Base-by-base conservation (phyloP, 2,113 vertebrate species). In the Ophthalmolycus amberensis region DNA sequence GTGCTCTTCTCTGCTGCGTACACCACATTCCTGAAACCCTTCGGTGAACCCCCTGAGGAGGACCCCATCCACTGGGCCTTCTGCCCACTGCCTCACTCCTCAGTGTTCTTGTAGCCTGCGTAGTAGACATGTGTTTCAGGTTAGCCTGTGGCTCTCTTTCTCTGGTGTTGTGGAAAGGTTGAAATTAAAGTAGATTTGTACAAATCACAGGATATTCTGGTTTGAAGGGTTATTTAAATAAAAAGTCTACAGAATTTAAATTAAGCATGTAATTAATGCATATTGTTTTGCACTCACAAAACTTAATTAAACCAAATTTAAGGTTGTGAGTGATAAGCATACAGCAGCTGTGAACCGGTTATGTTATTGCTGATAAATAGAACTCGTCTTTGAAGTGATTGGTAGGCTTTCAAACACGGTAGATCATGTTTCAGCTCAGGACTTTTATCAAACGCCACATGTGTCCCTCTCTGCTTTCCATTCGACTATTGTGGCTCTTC, bases 1-100 rank as follows among this genome's bases (percentile, higher is more conserved):
- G 2, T 70, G 70, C 75, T 83, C 77, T 52, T 71, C 75, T 73
- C 75, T 1, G 59, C 79, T 71, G 80, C 70, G 77, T 77, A 44
- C 77, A 68, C 59, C 65, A 80, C 84, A 91, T 92, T 85, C 86
- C 70, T 79, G 42, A 66, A 27, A 92, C 88, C 82, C 82, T 75
- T 77, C 1, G 48, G 22, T 66, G 29, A 27, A 58, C 48, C 50
- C 58, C 64, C 75, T 46, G 34, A 82, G 63, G 70, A 80, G 66
- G 42, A 78, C 65, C 70, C 73, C 63, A 22, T 63, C 65, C 63
- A 22, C 20, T 42, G 8, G 48, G 20, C n/a, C 2, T 42, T 8
- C 44, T 8, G 3, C 38, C 8, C 50, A 22, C 50, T 22, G 50
- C 20, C 38, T 42, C n/a, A 15, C 32, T 69, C 70, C 69, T 70